Conservation (phyloP, 2,113 vertebrate genomes). For the Edolisoma coerulescens region DNA sequence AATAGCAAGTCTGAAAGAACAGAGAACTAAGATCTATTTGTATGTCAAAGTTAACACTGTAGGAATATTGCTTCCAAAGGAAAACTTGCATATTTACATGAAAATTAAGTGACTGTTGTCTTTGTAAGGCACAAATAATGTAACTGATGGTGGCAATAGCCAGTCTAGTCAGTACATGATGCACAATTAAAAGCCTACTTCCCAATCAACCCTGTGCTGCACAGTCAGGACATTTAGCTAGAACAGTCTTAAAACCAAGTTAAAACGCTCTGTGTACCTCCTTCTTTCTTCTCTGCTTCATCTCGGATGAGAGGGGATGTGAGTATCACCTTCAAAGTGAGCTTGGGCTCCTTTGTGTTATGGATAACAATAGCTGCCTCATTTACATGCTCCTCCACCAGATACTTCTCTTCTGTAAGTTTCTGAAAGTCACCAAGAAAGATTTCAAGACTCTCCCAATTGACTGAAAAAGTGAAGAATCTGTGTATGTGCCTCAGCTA, state of each 20-base stretch:
- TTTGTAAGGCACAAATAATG: background rate
- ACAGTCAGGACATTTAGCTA: slow-evolving; percentile 38
- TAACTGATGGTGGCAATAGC: background rate
- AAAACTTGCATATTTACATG: background rate
- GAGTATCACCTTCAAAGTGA: slow-evolving; percentile 93
- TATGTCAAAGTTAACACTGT: background rate
- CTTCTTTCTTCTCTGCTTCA: slow-evolving; percentile 78
- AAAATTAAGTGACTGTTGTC: background rate
- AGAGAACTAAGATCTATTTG: background rate
- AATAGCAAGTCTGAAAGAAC: background rate
- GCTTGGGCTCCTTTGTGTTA: slow-evolving; percentile 87
- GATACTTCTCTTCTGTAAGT: slow-evolving; percentile 93
- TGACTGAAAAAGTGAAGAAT: background rate
- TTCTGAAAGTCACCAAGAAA: slow-evolving; percentile 85
- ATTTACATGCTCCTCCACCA: slow-evolving; percentile 84
- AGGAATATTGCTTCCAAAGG: background rate
- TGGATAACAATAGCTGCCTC: slow-evolving; percentile 92
- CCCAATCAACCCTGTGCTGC: slow-evolving; percentile 46
- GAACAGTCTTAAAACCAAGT: slow-evolving; percentile 25
- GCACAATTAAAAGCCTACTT: slow-evolving; percentile 13
- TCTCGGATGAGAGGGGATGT: slow-evolving; percentile 92
- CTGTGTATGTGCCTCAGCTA: background rate
- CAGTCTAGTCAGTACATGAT: background rate
- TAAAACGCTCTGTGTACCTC: slow-evolving; percentile 78
- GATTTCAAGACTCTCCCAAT: slow-evolving; percentile 56